Percentiles rank a stretch among this genome's conserved stretches.
Evolutionary conservation across 2,888 invertebrate genomes (phyloP).

Genomic region (Noctuana brunneofusca): DNA sequence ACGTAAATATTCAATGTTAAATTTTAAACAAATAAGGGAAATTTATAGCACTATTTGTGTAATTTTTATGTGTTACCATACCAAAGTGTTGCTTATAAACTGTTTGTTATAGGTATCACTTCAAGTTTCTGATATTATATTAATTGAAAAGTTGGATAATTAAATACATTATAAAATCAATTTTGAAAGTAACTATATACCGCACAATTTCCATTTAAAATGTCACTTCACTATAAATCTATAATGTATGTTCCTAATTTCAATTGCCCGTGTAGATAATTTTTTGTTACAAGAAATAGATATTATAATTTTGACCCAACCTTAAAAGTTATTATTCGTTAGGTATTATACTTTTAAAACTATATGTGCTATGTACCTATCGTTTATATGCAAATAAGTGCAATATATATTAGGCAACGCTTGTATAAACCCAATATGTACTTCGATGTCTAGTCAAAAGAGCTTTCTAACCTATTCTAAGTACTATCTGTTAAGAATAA

Average conservation of each 20-base stretch:
- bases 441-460: constrained; percentile 55
- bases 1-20: constrained; percentile 23
- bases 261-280: neutral
- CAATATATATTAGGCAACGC: constrained; percentile 22
- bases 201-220: constrained; percentile 12
- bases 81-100: constrained; percentile 27
- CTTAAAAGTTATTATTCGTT: neutral
- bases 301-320: neutral
- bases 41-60: constrained; percentile 17
- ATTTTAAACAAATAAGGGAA: constrained; percentile 8
- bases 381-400: neutral
- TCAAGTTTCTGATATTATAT: neutral
- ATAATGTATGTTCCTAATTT: constrained; percentile 16
- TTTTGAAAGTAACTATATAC: neutral
- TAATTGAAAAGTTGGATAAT: neutral
- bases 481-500: constrained; percentile 62
- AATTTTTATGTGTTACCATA: constrained; percentile 20
- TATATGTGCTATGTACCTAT: neutral
- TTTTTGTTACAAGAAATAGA: neutral
- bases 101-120: constrained; percentile 8
- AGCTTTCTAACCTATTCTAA: constrained; percentile 75
- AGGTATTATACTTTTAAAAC: neutral
- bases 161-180: neutral
- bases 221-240: constrained; percentile 15
- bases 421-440: constrained; percentile 25